Base-by-base conservation (phyloP, 2,888 invertebrate genomes). In the Pheosia tremula region DNA sequence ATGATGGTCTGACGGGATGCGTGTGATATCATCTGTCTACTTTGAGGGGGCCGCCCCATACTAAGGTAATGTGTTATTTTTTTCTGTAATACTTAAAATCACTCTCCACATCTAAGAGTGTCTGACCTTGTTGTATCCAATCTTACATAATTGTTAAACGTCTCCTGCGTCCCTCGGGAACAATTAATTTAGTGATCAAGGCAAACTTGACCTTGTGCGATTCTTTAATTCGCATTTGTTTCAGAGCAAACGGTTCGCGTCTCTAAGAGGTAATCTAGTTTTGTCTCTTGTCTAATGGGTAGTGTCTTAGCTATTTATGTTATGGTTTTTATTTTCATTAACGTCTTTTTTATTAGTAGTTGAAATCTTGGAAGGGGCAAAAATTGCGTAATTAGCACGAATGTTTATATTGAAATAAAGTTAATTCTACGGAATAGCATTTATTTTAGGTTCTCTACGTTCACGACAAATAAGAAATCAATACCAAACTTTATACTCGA, bases 131-230 rank as follows among this genome's bases (percentile, higher is more conserved):
- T 68, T 50, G 54, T 59, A 59, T 71, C 70, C 69, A 73, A 71
- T 71, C 71, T 72, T 58, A 60, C 61, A 69, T 72, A 71, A 71
- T 72, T 72, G 73, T 55, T 55, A 55, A 55, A 61, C 59, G 61
- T 57, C 62, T 64, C 59, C 60, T 36, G 62, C 67, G 55, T 72
- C 73, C 67, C 70, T 56, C 7, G 60, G 63, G 71, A 37, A 55
- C 67, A 69, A 72, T 71, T 66, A 70, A 72, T 71, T 72, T 62
- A 61, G 57, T 69, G 66, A 72, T 69, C 72, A 69, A 62, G 62
- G 63, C 59, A 63, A 55, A 60, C 63, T 61, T 60, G 55, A 61
- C 45, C 54, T 60, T 50, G 38, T 60, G 38, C 49, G 38, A n/a
- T 39, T 39, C n/a, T 39, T 39, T 53, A 45, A 59, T 53, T 66